Evolutionary conservation across 2,113 vertebrate genomes (phyloP).

Genomic region (Diphyllodes magnificus): DNA sequence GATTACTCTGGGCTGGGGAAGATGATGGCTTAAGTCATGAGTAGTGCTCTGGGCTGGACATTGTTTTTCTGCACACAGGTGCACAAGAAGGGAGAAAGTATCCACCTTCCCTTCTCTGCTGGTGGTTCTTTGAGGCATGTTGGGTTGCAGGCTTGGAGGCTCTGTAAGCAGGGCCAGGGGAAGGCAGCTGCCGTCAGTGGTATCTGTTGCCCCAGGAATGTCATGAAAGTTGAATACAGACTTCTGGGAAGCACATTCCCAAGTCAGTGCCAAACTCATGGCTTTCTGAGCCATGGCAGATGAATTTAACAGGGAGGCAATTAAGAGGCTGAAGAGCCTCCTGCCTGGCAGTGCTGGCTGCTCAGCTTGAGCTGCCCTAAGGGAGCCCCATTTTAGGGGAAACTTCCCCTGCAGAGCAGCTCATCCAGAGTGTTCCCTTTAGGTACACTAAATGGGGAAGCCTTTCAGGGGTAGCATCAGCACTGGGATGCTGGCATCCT

Average conservation of each 20-base stretch:
- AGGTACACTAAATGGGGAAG: neutral
- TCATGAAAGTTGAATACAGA: neutral
- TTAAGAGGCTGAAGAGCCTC: neutral
- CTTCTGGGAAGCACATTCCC: neutral
- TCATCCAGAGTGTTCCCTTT: neutral
- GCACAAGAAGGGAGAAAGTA: neutral
- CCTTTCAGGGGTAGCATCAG: neutral
- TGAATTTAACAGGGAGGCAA: neutral
- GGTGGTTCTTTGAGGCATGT: neutral
- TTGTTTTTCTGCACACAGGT: neutral
- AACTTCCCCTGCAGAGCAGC: accelerated
- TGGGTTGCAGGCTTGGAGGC: neutral
- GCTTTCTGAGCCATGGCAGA: neutral
- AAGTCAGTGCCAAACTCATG: neutral
- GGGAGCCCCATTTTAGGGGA: neutral
- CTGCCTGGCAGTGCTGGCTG: neutral
- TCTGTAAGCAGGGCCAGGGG: neutral
- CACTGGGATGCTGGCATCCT: neutral
- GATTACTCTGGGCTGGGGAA: neutral
- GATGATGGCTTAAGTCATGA: neutral
- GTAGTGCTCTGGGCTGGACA: neutral
- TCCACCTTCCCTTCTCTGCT: neutral
- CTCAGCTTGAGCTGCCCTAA: neutral
- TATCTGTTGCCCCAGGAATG: neutral
- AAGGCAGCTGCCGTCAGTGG: neutral